A percentile compares a stretch with the other conserved stretches of the same genome.
phyloP scores from a whole-genome alignment of 2,113 vertebrate genomes.

The Orycteropus afer region DNA sequence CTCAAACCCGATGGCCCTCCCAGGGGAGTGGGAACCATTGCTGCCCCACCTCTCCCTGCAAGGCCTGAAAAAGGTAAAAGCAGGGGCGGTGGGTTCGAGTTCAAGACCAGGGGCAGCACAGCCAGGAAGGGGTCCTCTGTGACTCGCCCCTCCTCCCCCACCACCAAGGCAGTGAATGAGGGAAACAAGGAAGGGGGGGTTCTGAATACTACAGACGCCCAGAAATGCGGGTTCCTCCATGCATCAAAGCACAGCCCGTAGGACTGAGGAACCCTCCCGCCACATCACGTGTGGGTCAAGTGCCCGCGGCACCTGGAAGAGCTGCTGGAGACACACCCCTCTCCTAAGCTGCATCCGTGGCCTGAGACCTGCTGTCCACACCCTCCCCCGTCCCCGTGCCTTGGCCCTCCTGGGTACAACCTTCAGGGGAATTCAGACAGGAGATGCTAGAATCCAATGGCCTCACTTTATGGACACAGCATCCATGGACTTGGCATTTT shows the following conservation, averaged over 20 bases:
- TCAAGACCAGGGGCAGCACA: neutral
- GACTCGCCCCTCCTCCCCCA: neutral
- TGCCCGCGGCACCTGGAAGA: rapidly evolving
- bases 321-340: neutral
- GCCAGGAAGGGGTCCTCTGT: neutral
- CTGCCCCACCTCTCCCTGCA: neutral
- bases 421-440: neutral
- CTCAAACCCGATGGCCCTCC: neutral
- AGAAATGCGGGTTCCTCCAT: rapidly evolving
- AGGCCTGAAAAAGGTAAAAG: neutral
- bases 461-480: neutral
- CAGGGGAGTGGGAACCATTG: neutral
- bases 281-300: rapidly evolving
- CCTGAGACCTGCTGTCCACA: rapidly evolving
- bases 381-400: too few relatives aligned
- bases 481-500: neutral
- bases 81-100: rapidly evolving
- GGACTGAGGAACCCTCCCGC: rapidly evolving
- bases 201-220: neutral
- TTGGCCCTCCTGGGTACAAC: too few relatives aligned
- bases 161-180: rapidly evolving
- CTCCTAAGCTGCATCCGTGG: neutral
- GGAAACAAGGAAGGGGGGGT: neutral
- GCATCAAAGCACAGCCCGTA: neutral
- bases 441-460: neutral